phyloP scores from a whole-genome alignment of 2,797 vertebrate genomes.

The Tenualosa thibaudeaui region DNA sequence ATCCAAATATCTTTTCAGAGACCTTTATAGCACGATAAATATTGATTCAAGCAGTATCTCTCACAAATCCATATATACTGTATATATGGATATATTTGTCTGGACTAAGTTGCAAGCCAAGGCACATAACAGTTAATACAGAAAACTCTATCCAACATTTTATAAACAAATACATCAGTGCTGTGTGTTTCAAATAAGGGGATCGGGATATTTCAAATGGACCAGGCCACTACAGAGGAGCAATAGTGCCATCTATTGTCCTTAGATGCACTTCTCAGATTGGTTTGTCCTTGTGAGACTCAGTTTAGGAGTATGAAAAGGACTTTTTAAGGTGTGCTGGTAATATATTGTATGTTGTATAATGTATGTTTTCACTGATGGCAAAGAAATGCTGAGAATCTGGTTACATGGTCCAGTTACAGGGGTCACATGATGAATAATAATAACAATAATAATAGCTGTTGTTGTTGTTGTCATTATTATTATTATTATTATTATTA shows the following conservation, averaged over 20 bases:
- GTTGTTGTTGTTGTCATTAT: too few relatives aligned
- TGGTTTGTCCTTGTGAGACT: not conserved
- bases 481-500: too few relatives aligned
- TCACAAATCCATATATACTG: conserved; percentile 69
- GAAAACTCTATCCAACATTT: conserved; percentile 70
- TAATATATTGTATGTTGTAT: not conserved
- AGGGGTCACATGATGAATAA: not conserved
- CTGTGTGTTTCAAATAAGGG: conserved; percentile 35
- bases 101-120: conserved; percentile 63
- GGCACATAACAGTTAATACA: conserved; percentile 64
- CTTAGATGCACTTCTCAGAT: not conserved
- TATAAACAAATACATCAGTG: conserved; percentile 73
- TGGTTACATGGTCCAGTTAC: not conserved
- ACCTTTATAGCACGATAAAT: conserved; percentile 68
- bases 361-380: not conserved
- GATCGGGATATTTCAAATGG: not conserved
- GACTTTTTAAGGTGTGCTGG: not conserved
- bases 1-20: conserved; percentile 58
- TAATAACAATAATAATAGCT: not conserved
- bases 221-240: conserved; percentile 58
- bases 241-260: conserved; percentile 80
- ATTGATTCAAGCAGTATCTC: conserved; percentile 65
- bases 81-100: conserved; percentile 63
- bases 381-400: not conserved
- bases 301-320: not conserved